Conservation (phyloP, 2,113 vertebrate genomes). For the Monopterus albus region DNA sequence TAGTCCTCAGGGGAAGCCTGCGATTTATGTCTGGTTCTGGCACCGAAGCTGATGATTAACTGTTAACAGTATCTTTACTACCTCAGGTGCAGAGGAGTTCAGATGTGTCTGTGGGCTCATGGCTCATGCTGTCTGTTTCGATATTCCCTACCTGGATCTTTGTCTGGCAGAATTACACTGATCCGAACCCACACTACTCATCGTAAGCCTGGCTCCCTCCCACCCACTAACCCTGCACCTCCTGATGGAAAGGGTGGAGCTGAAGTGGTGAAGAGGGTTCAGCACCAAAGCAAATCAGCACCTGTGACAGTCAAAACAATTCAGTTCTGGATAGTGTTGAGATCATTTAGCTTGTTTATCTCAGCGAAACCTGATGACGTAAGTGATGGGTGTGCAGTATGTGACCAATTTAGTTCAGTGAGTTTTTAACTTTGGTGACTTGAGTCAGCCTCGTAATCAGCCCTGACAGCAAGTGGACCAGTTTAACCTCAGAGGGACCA, state of each 20-base stretch:
- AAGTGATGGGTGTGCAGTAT: no score
- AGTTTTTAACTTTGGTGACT: no score
- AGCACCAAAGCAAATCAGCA: no score
- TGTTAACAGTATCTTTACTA: background rate
- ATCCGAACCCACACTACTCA: slow-evolving; percentile 80
- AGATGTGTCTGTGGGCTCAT: slow-evolving; percentile 72
- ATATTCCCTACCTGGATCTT: slow-evolving; percentile 48
- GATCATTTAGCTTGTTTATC: no score
- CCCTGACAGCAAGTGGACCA: no score
- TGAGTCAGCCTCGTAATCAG: no score
- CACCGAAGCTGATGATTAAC: background rate
- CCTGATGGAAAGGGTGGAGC: slow-evolving; percentile 41
- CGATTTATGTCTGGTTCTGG: background rate
- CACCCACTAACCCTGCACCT: slow-evolving; percentile 61
- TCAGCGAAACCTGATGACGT: no score
- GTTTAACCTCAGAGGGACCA: background rate
- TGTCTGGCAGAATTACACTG: slow-evolving; percentile 53
- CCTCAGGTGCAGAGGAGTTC: slow-evolving; percentile 72
- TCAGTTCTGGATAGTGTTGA: no score
- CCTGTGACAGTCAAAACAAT: no score
- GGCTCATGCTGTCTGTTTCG: slow-evolving; percentile 70
- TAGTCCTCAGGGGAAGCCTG: background rate
- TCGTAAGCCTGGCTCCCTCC: slow-evolving; percentile 55
- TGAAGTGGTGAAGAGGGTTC: slow-evolving; percentile 60
- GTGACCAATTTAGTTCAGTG: no score